Base-by-base conservation (phyloP, 2,797 vertebrate species). In the Lophius americanus region DNA sequence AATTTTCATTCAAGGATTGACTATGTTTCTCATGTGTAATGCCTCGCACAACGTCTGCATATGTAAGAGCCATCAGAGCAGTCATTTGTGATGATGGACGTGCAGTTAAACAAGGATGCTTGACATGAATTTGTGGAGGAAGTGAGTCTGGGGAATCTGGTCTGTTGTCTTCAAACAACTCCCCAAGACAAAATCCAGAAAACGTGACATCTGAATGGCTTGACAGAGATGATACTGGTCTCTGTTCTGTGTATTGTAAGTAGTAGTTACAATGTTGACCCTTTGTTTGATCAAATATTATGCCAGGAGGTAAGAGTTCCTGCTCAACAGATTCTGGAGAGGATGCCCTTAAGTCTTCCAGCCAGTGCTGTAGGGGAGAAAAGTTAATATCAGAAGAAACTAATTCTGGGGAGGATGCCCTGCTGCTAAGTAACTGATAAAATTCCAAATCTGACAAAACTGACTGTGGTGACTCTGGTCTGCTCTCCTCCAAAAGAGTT, bases 361-460 rank as follows among this genome's bases (percentile, higher is more conserved):
- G 36, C 61, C 65, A 76, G 9, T 62, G 55, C 13, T 49, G 43
- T n/a, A 79, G 42, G 0, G 35, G 60, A 0, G 48, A 57, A 57
- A 53, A 61, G n/a, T 78, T 68, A 37, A 64, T 48, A 9, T 79
- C 69, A 0, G 70, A 79, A 1, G 63, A 68, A 10, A 78, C 1
- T 1, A 79, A 85, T 0, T 88, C 83, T 44, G 78, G 74, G 3
- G 78, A 78, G 7, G 73, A 51, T 0, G 67, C 9, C 52, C 73
- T 74, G 52, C 50, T 23, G 6, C 48, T 32, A 58, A 69, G 61
- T n/a, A 74, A 46, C 5, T 9, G n/a, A 3, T 75, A 54, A 56
- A 74, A 39, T 23, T 58, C 70, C 43, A 58, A 33, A 13, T 76
- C 70, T 14, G 76, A 71, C 2, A n/a, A 49, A 57, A 69, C 68